Base-by-base conservation (phyloP, 2,113 vertebrate genomes). In the Paramisgurnus dabryanus region DNA sequence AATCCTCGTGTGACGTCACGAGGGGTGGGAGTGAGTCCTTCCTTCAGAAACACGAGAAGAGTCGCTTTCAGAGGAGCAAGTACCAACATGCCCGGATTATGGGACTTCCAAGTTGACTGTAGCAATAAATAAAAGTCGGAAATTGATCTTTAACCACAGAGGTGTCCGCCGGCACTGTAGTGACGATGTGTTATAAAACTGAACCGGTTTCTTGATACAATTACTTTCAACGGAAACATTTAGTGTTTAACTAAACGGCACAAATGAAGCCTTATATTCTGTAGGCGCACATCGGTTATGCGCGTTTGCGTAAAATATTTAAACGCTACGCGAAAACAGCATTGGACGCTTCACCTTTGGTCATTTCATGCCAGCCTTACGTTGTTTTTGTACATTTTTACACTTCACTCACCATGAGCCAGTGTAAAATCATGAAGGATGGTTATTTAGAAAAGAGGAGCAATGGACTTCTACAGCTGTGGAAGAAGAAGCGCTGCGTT, bases 391-490 rank as follows among this genome's bases (percentile, higher is more conserved):
- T 41, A 5, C 50, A 27, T 34, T 55, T 55, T 40, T n/a, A 17
- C 72, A 15, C 22, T 79, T 27, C 40, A 53, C 49, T 47, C 7
- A 76, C 61, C 73, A 96, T 96, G 96, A 86, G 91, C 78, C 82
- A 89, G 45, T 89, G 87, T 82, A 90, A 93, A 65, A 93, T 94
- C 89, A 93, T 95, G 81, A 90, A 93, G 34, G 96, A 97, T 85
- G 96, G 96, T 47, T 82, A 94, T 89, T 83, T 98, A 92, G 96
- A 98, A 94, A 98, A 98, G 89, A 93, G 96, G 85, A 96, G 96
- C 78, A 94, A 95, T 43, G 96, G 96, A 3, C 93, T 98, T 82
- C 93, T 98, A 89, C 96, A 97, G 91, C 93, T 95, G 72, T 97
- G 96, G 96, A 97, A 98, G 89, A 94, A 93, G 83, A 98, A 98